Percentiles rank a stretch among this genome's conserved stretches.
Evolutionary conservation across 1,140 invertebrate genomes (phyloP).

Genomic region (Saxidomus purpurata): DNA sequence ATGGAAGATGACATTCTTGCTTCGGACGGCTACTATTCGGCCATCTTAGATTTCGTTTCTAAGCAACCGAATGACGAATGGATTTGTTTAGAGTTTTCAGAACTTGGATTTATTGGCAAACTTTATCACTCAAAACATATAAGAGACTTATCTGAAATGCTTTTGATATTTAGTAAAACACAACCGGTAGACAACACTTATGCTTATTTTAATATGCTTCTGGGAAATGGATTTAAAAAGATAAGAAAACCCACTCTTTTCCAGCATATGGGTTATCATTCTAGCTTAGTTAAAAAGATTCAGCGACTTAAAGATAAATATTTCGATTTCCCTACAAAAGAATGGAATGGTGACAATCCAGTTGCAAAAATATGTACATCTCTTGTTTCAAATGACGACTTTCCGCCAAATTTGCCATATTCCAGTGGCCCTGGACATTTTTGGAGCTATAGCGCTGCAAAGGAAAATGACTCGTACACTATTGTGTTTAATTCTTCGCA

Average conservation of each 20-base stretch:
- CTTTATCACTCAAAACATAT: conserved; percentile 82
- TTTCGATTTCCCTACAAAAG: conserved; percentile 73
- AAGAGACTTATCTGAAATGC: conserved; percentile 79
- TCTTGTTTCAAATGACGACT: conserved; percentile 66
- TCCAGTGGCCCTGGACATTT: conserved; percentile 70
- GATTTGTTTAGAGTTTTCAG: conserved; percentile 83
- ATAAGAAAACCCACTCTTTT: conserved; percentile 83
- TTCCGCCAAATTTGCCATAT: conserved; percentile 72
- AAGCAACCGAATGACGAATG: conserved; percentile 74
- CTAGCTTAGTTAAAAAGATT: conserved; percentile 93
- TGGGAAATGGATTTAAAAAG: conserved; percentile 69
- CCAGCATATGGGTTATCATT: conserved; percentile 85
- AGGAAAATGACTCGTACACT: conserved; percentile 67
- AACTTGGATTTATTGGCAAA: conserved; percentile 85
- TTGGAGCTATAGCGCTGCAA: conserved; percentile 72
- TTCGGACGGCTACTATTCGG: conserved; percentile 76
- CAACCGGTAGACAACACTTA: conserved; percentile 85
- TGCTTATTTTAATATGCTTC: conserved; percentile 82
- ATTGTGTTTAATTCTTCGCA: conserved; percentile 76
- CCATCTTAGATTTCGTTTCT: conserved; percentile 78
- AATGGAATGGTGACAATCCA: conserved; percentile 77
- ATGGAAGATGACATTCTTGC: conserved; percentile 84
- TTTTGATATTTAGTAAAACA: conserved; percentile 84
- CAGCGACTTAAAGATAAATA: conserved; percentile 94
- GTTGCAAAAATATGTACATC: conserved; percentile 72